Evolutionary conservation across 2,113 vertebrate species (phyloP).

Genomic region (Tenebrosternarchus preto): DNA sequence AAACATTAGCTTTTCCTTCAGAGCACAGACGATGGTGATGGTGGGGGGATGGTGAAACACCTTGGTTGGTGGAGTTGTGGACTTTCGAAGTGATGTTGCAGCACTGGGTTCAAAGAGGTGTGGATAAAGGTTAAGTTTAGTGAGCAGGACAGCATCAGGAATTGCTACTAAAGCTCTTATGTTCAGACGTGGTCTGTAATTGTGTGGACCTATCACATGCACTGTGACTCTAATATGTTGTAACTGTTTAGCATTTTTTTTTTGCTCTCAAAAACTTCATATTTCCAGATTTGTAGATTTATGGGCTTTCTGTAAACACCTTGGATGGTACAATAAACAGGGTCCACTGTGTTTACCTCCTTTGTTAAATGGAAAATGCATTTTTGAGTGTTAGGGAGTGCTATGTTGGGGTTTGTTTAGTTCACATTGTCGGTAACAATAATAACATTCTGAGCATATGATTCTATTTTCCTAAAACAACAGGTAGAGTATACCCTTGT

Average conservation of each 20-base stretch:
- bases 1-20: background rate
- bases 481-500: too few relatives aligned
- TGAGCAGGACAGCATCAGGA: background rate
- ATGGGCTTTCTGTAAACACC: background rate
- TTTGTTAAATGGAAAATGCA: background rate
- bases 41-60: too few relatives aligned
- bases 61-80: background rate
- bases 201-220: background rate
- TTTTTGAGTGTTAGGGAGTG: background rate
- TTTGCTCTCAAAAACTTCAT: background rate
- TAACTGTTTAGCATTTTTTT: background rate
- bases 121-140: background rate
- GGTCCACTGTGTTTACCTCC: background rate
- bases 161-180: background rate
- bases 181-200: too few relatives aligned
- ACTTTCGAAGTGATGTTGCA: background rate
- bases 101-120: background rate
- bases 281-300: background rate
- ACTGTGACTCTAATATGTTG: background rate
- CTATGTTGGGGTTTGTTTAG: background rate
- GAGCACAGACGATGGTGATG: background rate
- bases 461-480: background rate
- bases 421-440: background rate
- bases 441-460: background rate
- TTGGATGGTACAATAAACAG: background rate